Base-by-base conservation (phyloP, 2,113 vertebrate species). In the Rhynchomys soricoides region DNA sequence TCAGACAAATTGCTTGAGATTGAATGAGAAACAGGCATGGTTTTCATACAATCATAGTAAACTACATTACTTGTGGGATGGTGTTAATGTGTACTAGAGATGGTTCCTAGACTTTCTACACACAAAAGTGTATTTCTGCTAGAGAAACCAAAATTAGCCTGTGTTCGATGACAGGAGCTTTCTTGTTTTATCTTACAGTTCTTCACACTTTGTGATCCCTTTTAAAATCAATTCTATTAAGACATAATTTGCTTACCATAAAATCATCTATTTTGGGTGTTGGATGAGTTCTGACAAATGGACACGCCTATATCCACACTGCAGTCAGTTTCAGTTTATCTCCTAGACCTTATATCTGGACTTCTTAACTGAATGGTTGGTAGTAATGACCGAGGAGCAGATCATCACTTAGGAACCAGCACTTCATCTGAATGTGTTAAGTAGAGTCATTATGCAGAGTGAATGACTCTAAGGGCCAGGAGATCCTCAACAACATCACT, bases 401-500 rank as follows among this genome's bases (percentile, higher is more conserved):
- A 98, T 97, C 97, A 94, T 96, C 98, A 98, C 98, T 98, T 97
- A 90, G 96, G 98, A 98, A 98, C 98, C 98, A 98, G 96, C 97
- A 96, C 95, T 98, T 88, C 68, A 97, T 96, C 94, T 92, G 97
- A 97, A 98, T 86, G 98, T 98, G 98, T 96, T 98, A 98, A 98
- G 98, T 98, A 98, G 97, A 97, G 95, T 96, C 97, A 98, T 98
- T 98, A 98, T 98, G 98, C 97, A 98, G 98, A 98, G 98, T 96
- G 97, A 98, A 90, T 98, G 96, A 97, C 98, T 98, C 97, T 96
- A 96, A 98, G 94, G 95, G 98, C 97, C 97, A 98, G 98, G 98
- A 98, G 98, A 98, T 98, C 98, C 98, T 98, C 97, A 98, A 97
- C 97, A 97, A 96, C 98, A 98, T 98, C 98, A 95, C 98, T 98